Evolutionary conservation across 2,113 vertebrate species (phyloP).

Genomic region (Dermatemys mawii): DNA sequence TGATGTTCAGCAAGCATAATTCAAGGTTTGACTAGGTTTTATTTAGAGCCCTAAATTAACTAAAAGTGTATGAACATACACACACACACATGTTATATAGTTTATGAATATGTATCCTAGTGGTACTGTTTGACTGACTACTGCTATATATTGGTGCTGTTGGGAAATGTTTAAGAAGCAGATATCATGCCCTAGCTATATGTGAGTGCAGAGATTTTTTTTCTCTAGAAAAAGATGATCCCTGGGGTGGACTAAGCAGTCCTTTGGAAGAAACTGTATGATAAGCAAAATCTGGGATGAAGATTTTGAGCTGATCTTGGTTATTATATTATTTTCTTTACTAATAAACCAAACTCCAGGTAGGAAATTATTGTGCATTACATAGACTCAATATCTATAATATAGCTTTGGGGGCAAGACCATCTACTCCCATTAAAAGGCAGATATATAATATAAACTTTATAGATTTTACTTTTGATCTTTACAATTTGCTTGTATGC

Average conservation of each 20-base stretch:
- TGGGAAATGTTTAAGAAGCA: not conserved
- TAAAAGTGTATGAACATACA: not conserved
- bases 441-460: not conserved
- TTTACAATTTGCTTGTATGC: not conserved
- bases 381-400: not conserved
- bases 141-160: not conserved
- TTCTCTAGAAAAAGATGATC: not conserved
- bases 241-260: not conserved
- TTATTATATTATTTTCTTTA: not conserved
- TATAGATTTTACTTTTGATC: not conserved
- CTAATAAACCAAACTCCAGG: conserved; percentile 7
- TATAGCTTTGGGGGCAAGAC: not conserved
- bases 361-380: not conserved
- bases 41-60: not conserved
- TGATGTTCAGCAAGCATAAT: not conserved
- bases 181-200: not conserved
- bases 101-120: not conserved
- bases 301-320: not conserved
- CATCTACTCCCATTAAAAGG: not conserved
- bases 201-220: rapidly evolving
- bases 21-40: not conserved
- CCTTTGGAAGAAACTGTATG: not conserved
- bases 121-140: not conserved
- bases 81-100: too few relatives aligned
- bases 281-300: not conserved